Evolutionary conservation across 2,888 invertebrate species (phyloP).

Genomic region (Xylota segnis): DNA sequence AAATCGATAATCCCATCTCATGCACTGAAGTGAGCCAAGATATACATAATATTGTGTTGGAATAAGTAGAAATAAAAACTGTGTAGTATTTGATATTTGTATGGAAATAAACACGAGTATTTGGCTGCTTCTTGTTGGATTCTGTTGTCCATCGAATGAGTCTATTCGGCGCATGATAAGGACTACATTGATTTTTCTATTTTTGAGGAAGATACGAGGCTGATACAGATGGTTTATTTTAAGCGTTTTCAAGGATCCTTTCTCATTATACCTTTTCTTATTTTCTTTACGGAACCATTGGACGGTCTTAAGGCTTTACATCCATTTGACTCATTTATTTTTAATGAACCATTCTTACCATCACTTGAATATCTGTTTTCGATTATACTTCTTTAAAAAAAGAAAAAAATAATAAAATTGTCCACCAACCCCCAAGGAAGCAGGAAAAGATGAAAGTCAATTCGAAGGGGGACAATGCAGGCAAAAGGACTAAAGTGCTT

Average conservation of each 20-base stretch:
- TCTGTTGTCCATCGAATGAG: no score
- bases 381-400: not conserved
- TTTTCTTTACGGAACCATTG: not conserved
- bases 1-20: conserved; percentile 15
- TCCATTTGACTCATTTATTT: no score
- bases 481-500: not conserved
- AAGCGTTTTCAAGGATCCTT: no score
- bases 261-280: no score
- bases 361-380: not conserved
- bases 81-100: not conserved
- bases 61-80: not conserved
- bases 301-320: not conserved
- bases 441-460: not conserved
- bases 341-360: not conserved
- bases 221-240: no score
- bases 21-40: conserved; percentile 5
- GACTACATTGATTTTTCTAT: no score
- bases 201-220: no score
- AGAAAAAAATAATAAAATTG: not conserved
- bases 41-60: not conserved
- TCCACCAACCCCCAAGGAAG: not conserved
- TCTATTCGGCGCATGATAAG: no score
- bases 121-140: no score
- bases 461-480: conserved; percentile 12
- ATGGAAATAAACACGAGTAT: no score